Percentiles rank a stretch among this genome's conserved stretches.
Evolutionary conservation across 2,888 invertebrate genomes (phyloP).

Genomic region (Lasioglossum morio): DNA sequence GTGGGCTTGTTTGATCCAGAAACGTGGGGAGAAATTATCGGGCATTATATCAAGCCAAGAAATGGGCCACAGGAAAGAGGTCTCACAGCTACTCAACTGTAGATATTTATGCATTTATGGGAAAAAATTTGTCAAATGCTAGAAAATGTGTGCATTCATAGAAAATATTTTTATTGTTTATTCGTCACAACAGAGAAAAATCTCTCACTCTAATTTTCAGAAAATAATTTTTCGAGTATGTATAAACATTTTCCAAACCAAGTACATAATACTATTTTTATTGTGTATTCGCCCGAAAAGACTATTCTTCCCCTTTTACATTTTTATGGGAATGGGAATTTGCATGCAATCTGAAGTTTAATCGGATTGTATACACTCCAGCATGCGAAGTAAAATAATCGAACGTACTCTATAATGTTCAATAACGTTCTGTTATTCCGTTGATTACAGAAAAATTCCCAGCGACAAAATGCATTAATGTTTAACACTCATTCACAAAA

Average conservation of each 20-base stretch:
- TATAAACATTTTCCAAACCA: too few species aligned
- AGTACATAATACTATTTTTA: too few species aligned
- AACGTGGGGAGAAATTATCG: slow-evolving; percentile 1
- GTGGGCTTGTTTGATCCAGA: slow-evolving; percentile 8
- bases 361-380: background rate
- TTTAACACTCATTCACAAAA: background rate
- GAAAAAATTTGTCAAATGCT: background rate
- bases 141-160: background rate
- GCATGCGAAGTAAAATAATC: background rate
- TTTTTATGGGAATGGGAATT: background rate
- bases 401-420: background rate
- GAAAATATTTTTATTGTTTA: too few species aligned
- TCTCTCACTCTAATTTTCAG: too few species aligned
- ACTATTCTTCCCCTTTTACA: background rate
- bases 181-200: too few species aligned
- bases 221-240: too few species aligned
- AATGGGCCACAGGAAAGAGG: too few species aligned
- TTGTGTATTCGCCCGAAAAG: background rate
- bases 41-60: background rate
- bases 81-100: background rate
- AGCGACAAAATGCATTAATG: background rate
- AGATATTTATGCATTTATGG: background rate
- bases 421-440: background rate
- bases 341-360: background rate
- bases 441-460: background rate